Conservation (phyloP, 2,113 vertebrate genomes). For the Terrapene triunguis region DNA sequence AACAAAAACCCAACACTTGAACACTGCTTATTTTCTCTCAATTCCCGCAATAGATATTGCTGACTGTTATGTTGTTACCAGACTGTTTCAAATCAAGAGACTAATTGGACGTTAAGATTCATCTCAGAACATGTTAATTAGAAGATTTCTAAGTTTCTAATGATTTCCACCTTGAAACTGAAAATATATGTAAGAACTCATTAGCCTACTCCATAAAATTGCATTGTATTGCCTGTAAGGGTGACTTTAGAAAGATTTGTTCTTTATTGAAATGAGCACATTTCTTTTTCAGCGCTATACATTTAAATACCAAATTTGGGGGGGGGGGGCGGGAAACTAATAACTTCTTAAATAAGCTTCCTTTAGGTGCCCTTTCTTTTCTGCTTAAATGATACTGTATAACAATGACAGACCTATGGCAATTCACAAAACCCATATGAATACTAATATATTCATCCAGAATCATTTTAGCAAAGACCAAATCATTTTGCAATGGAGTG, state of each 20-base stretch:
- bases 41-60: slow-evolving; percentile 54
- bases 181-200: slow-evolving; percentile 56
- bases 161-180: slow-evolving; percentile 60
- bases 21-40: slow-evolving; percentile 28
- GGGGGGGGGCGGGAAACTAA: background rate
- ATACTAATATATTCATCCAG: slow-evolving; percentile 66
- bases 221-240: background rate
- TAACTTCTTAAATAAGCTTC: background rate
- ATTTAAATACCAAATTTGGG: slow-evolving; percentile 18
- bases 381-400: slow-evolving; percentile 22
- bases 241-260: slow-evolving; percentile 46
- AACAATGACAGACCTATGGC: slow-evolving; percentile 8
- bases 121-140: slow-evolving; percentile 77
- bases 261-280: slow-evolving; percentile 35
- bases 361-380: slow-evolving; percentile 41
- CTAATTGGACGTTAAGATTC: slow-evolving; percentile 78
- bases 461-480: slow-evolving; percentile 32
- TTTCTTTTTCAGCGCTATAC: slow-evolving; percentile 28
- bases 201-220: slow-evolving; percentile 36
- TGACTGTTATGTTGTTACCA: slow-evolving; percentile 66
- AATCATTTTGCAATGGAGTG: background rate
- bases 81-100: slow-evolving; percentile 75
- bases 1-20: background rate
- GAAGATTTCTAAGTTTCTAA: slow-evolving; percentile 74
- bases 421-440: slow-evolving; percentile 33